Base-by-base conservation (phyloP, 2,113 vertebrate genomes). In the Toxotes chatareus region DNA sequence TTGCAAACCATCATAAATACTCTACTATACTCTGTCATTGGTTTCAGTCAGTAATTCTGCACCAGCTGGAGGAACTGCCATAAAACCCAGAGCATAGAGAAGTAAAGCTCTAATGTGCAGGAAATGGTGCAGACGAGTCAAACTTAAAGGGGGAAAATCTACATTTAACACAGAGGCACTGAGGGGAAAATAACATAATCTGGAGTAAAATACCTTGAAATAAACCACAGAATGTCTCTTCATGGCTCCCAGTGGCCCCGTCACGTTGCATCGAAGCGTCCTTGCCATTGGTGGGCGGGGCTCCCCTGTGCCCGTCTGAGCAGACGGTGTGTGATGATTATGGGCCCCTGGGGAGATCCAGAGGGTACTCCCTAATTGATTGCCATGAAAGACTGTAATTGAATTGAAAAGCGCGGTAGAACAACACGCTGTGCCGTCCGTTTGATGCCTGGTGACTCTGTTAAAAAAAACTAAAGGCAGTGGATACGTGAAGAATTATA, bases 241-340 rank as follows among this genome's bases (percentile, higher is more conserved):
- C 31, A 1, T 61, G 85, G 75, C 51, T 86, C 85, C 76, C 78
- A 70, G 51, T 49, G 80, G 80, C 57, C 68, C 81, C 3, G 49
- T 74, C 70, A 72, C 7, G 1, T 62, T 64, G 13, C 23, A 56
- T 53, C 60, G 76, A 78, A 47, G 80, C 60, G 17, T 84, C 75
- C 68, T 60, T 32, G 69, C 66, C 32, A 9, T n/a, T 59, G 47
- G 60, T 69, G 73, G 73, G 71, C 38, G 78, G 73, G 82, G 80
- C 82, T 86, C 76, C 82, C 79, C 70, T 7, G 82, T 44, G 72
- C 55, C 79, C 19, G 44, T 69, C 62, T 56, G 76, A 88, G 86
- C 90, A 92, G 90, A 83, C 82, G 79, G 90, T 67, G 80, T 83
- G 80, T 85, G 92, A 93, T 94, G 94, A 95, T 95, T 95, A 92